Conservation (phyloP, 2,113 vertebrate species). For the Hucho hucho region DNA sequence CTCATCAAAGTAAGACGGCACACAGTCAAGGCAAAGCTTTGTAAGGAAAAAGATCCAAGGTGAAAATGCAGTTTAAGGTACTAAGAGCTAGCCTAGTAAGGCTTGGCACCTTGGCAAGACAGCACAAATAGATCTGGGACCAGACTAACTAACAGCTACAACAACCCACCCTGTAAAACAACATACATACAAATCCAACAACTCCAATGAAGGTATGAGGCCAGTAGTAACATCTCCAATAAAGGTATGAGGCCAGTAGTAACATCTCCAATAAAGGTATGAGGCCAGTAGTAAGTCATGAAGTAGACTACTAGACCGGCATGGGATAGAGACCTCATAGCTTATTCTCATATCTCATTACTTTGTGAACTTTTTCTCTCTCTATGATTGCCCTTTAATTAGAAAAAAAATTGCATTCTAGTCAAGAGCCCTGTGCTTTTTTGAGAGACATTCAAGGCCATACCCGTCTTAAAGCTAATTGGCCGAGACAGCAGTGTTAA, state of each 20-base stretch:
- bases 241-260: no score
- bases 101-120: no score
- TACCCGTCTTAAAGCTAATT: not conserved
- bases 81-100: not conserved
- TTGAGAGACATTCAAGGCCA: conserved; percentile 23
- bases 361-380: not conserved
- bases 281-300: conserved; percentile 6
- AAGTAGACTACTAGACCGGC: not conserved
- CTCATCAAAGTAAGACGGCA: not conserved
- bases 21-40: conserved; percentile 19
- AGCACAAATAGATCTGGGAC: no score
- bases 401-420: conserved; percentile 35
- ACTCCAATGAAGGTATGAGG: not conserved
- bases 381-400: not conserved
- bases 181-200: conserved; percentile 9
- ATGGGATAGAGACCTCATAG: not conserved
- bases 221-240: no score
- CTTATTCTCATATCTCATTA: not conserved
- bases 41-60: conserved; percentile 14
- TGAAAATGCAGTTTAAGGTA: conserved; percentile 40
- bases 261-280: no score
- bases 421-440: conserved; percentile 15
- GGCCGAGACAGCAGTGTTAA: conserved; percentile 3
- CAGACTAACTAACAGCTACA: not conserved
- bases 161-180: conserved; percentile 13